Percentiles rank a stretch among this genome's conserved stretches.
Evolutionary conservation across 2,888 invertebrate species (phyloP).

Genomic region (Mellilla xanthometata): DNA sequence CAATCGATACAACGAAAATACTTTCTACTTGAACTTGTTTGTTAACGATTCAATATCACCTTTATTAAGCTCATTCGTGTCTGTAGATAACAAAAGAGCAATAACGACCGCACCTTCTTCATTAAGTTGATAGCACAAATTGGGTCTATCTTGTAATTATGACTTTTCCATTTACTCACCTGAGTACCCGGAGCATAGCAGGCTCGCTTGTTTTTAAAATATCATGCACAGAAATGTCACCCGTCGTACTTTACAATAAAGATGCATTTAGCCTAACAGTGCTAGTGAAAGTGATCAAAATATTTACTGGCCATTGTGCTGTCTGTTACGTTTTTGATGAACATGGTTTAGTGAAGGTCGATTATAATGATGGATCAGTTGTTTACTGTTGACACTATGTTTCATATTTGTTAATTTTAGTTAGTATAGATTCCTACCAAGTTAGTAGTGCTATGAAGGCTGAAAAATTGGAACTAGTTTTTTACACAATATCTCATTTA

Average conservation of each 20-base stretch:
- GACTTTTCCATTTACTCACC: slow-evolving; percentile 31
- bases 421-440: too few species aligned
- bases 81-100: slow-evolving; percentile 32
- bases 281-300: slow-evolving; percentile 23
- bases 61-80: slow-evolving; percentile 35
- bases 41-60: too few species aligned
- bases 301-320: slow-evolving; percentile 17
- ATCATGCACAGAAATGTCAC: slow-evolving; percentile 13
- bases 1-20: too few species aligned
- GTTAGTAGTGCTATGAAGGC: too few species aligned
- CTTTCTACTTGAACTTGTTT: too few species aligned
- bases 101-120: slow-evolving; percentile 37
- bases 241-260: slow-evolving; percentile 1
- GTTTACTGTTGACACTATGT: not conserved
- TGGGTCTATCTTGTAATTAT: slow-evolving; percentile 38
- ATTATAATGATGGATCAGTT: slow-evolving; percentile 23
- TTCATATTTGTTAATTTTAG: too few species aligned
- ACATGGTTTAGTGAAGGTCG: slow-evolving; percentile 28
- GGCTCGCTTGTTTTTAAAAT: not conserved
- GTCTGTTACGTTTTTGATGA: slow-evolving; percentile 27
- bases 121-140: slow-evolving; percentile 32
- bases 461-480: not conserved
- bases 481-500: too few species aligned
- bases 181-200: slow-evolving; percentile 2
- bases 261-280: slow-evolving; percentile 2